phyloP scores from a whole-genome alignment of 2,888 invertebrate genomes.

The Hypomecis punctinalis region DNA sequence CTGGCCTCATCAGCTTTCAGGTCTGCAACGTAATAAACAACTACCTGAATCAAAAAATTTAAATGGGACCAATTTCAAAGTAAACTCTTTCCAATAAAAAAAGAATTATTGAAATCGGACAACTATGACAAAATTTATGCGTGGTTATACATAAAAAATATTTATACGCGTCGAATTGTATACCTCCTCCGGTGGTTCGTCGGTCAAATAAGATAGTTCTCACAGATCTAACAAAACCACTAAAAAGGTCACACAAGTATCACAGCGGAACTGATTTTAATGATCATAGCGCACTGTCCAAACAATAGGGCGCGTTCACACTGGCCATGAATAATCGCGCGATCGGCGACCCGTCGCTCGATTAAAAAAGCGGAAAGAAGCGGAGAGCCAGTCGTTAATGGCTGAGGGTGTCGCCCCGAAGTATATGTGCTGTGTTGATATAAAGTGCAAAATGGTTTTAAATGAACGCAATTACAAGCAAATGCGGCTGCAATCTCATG shows the following conservation, averaged over 20 bases:
- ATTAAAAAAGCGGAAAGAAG: constrained; percentile 68
- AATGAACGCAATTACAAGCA: neutral
- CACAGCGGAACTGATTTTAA: constrained; percentile 70
- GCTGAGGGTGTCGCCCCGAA: constrained; percentile 61
- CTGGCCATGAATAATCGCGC: constrained; percentile 66
- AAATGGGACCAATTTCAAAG: too few relatives aligned
- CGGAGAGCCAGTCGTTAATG: constrained; percentile 45
- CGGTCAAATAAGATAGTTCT: too few relatives aligned
- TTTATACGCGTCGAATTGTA: too few relatives aligned
- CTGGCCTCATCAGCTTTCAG: too few relatives aligned
- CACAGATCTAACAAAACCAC: constrained; percentile 29
- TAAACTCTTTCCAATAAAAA: too few relatives aligned
- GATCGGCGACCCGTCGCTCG: constrained; percentile 65
- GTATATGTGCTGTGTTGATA: neutral
- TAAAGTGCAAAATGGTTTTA: neutral
- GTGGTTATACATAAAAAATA: too few relatives aligned
- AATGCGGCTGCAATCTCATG: neutral
- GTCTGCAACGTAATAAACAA: too few relatives aligned
- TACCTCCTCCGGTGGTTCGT: too few relatives aligned
- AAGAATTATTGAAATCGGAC: too few relatives aligned
- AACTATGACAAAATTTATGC: too few relatives aligned
- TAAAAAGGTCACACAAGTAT: constrained; percentile 52
- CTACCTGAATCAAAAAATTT: too few relatives aligned
- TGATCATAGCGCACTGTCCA: constrained; percentile 53
- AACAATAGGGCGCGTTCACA: constrained; percentile 62